These are phyloP conservation scores for Lateolabrax maculatus DNA, from an alignment of 2,797 vertebrate species.

Conservation along the genomic window DNA sequence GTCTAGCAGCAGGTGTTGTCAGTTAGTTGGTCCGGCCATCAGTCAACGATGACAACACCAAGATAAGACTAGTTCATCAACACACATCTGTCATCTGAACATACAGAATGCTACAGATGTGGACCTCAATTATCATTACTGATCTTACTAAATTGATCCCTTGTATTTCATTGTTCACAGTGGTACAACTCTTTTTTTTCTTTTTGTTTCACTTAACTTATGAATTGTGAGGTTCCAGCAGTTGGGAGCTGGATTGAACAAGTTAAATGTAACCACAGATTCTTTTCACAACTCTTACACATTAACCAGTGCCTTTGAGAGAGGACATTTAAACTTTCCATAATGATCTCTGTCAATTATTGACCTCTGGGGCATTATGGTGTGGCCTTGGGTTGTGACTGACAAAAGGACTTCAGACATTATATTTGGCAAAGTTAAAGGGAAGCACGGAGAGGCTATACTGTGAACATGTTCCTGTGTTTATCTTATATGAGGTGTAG, in stretches of 20 bases:
- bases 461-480: neutral
- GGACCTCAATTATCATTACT: neutral
- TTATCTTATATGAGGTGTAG: neutral
- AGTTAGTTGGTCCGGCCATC: neutral
- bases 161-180: neutral
- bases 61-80: neutral
- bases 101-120: neutral
- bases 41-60: no score
- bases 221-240: neutral
- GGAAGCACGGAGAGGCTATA: neutral
- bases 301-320: conserved; percentile 72
- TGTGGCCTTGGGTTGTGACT: conserved; percentile 41
- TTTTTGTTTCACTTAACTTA: neutral
- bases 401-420: conserved; percentile 47
- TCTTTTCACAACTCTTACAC: conserved; percentile 57
- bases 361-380: conserved; percentile 53
- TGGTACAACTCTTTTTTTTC: neutral
- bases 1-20: neutral
- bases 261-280: conserved; percentile 15
- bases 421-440: neutral
- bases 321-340: conserved; percentile 71
- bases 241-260: conserved; percentile 5
- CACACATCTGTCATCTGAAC: neutral
- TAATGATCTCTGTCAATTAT: conserved; percentile 78
- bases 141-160: neutral